Evolutionary conservation across 2,888 invertebrate genomes (phyloP).

Genomic region (Tigriopus californicus): DNA sequence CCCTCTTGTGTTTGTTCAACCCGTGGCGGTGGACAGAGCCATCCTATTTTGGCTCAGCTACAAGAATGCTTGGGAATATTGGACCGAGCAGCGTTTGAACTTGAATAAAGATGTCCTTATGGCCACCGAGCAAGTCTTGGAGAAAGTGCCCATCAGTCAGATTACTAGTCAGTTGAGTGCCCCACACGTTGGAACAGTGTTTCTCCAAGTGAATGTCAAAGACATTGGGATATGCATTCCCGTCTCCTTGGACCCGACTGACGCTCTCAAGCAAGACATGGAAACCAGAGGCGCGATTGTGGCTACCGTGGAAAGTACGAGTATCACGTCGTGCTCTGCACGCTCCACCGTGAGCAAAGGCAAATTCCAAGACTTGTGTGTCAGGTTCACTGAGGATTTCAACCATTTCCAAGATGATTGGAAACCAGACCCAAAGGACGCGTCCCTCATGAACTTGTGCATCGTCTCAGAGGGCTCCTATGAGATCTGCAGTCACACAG

Average conservation of each 20-base stretch:
- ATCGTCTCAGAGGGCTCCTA: conserved; percentile 98
- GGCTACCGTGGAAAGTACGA: conserved; percentile 86
- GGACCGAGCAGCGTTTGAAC: conserved; percentile 86
- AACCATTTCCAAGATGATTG: conserved; percentile 90
- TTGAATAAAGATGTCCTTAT: conserved; percentile 69
- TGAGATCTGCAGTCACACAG: conserved; percentile 84
- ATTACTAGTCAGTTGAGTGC: conserved; percentile 52
- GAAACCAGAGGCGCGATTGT: conserved; percentile 80
- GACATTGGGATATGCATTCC: conserved; percentile 93
- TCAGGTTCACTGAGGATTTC: conserved; percentile 86
- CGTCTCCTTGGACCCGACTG: conserved; percentile 26
- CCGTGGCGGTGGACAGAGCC: conserved; percentile 91
- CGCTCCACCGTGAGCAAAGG: conserved; percentile 89
- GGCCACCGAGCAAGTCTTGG: conserved; percentile 47
- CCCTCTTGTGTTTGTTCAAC: conserved; percentile 88
- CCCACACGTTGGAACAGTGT: conserved; percentile 70
- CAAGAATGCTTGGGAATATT: conserved; percentile 97
- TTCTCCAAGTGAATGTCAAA: conserved; percentile 80
- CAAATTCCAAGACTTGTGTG: conserved; percentile 65
- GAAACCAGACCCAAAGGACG: conserved; percentile 56
- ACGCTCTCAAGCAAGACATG: conserved; percentile 34
- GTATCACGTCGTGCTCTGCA: conserved; percentile 81
- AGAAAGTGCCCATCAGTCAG: conserved; percentile 58
- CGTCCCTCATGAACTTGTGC: conserved; percentile 68
- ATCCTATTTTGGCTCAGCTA: conserved; percentile 98